A percentile compares a stretch with the other conserved stretches of the same genome.
Evolutionary conservation across 2,113 vertebrate species (phyloP).

Genomic region (Willisornis vidua): DNA sequence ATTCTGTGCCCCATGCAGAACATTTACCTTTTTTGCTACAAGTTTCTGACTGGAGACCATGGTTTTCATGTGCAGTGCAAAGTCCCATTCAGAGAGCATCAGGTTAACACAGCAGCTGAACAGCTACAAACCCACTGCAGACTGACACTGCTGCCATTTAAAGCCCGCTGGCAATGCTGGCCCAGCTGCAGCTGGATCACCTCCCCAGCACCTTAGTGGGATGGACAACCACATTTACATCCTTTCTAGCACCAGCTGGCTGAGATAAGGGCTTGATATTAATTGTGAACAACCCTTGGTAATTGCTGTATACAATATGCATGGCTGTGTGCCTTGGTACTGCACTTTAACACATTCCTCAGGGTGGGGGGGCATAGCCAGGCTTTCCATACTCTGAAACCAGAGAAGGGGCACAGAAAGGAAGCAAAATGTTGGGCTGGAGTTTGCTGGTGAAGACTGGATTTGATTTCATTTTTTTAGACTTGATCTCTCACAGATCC

Average conservation of each 20-base stretch:
- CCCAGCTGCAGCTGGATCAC: background rate
- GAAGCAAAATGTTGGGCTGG: background rate
- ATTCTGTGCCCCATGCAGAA: background rate
- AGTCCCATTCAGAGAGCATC: rapidly evolving
- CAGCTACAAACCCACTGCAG: background rate
- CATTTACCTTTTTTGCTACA: background rate
- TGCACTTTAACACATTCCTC: background rate
- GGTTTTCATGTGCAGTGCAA: background rate
- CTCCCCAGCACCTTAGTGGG: background rate
- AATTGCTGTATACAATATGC: background rate
- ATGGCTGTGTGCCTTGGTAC: background rate
- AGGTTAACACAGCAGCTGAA: rapidly evolving
- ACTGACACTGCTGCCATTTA: background rate
- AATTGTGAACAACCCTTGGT: background rate
- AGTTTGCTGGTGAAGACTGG: background rate
- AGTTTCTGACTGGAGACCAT: background rate
- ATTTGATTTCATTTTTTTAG: background rate
- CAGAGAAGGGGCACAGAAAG: background rate
- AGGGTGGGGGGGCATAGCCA: rapidly evolving
- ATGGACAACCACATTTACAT: rapidly evolving
- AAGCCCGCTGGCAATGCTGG: rapidly evolving
- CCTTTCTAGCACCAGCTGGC: background rate
- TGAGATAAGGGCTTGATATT: background rate
- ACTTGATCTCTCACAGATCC: background rate
- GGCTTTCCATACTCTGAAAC: background rate